Base-by-base conservation (phyloP, 2,797 vertebrate species). In the Erethizon dorsatum region DNA sequence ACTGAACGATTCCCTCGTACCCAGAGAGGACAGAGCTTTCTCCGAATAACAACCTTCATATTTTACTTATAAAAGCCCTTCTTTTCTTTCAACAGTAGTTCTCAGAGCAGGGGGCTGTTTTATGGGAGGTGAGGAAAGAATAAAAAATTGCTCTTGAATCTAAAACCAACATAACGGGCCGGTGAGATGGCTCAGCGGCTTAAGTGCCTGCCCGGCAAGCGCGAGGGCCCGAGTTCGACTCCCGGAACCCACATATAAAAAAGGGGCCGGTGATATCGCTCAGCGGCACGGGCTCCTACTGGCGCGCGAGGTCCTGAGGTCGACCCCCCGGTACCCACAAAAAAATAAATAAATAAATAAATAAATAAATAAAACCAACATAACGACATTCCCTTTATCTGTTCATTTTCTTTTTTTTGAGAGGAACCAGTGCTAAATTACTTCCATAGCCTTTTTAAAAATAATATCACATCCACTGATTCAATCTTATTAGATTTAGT, bases 391-490 rank as follows among this genome's bases (percentile, higher is more conserved):
- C 5, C 6, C 79, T 83, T 50, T 77, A 83, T 65, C 15, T 59
- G 17, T 87, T 94, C 61, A 88, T 92, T 91, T 92, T 2, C 37
- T 61, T 95, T 96, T 96, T 56, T 56, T 77, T 56, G 56, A 59
- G 20, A 57, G 15, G 20, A 96, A 56, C 73, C 61, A 50, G 56
- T 92, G 67, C 24, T 83, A 50, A 92, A 90, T 91, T 89, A 89
- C 79, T 89, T 91, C 57, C 26, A 47, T 93, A 77, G 52, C 33
- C n/a, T 82, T 94, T 80, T 63, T 0, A 89, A 96, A 94, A 96
- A 71, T 47, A 80, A 31, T n/a, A 89, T 79, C 67, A 31, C 47
- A 80, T 90, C 4, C 26, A 13, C 71, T 71, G 75, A 93, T 87
- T 92, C 41, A 84, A 61, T 82, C 47, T 93, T 12, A 33, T 33